Base-by-base conservation (phyloP, 2,797 vertebrate genomes). In the Rhinophrynus dorsalis region DNA sequence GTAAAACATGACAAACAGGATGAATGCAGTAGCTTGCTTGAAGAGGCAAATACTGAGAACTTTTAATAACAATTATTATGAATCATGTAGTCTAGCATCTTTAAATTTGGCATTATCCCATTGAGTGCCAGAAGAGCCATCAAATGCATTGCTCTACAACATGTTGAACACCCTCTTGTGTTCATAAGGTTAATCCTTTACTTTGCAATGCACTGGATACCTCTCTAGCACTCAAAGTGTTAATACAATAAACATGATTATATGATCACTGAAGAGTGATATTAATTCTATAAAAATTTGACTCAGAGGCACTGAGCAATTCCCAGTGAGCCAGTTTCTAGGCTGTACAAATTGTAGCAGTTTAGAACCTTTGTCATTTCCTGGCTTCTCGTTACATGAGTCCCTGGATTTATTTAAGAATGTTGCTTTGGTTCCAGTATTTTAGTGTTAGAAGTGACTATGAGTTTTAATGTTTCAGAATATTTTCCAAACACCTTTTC, bases 291-390 rank as follows among this genome's bases (percentile, higher is more conserved):
- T 11, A 54, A 45, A 15, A 23, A 20, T 38, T 15, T 24, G 11
- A 52, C 35, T 45, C 23, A 42, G 20, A 27, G 24, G n/a, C 52
- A 37, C 17, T 47, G 17, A 8, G 30, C 15, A 15, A 51, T 60
- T 59, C 33, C 55, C 33, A 60, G 42, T 40, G 44, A 40, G 30
- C 29, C 44, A 38, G 58, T 29, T 58, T 26, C 13, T 15, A 23
- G 10, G 32, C 66, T 51, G 32, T 23, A 29, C 56, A 60, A 29
- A 51, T 37, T 42, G 44, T 68, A 23, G 56, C 59, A 51, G 32
- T 59, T 68, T 40, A 68, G 35, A 47, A 68, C 56, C 44, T 51
- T 52, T 68, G 66, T 68, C 45, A 68, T 68, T 68, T 68, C 56
- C 66, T 68, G 44, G 56, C 56, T 60, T 51, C 47, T 59, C n/a